phyloP scores from a whole-genome alignment of 2,888 invertebrate species.

The Drosophila borborema region DNA sequence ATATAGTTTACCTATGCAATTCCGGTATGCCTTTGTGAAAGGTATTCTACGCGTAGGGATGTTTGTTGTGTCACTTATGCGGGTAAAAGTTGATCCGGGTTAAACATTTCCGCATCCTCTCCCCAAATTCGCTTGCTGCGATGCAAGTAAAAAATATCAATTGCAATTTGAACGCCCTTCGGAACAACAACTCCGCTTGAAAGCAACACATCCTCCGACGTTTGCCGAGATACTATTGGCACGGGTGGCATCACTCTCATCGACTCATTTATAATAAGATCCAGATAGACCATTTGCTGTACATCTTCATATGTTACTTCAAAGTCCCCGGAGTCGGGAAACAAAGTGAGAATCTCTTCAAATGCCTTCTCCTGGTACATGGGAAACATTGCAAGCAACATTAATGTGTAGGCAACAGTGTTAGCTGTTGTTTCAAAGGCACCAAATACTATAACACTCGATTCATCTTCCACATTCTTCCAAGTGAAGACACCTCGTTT shows the following conservation, averaged over 20 bases:
- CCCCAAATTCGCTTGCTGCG: slow-evolving; percentile 83
- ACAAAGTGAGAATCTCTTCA: slow-evolving; percentile 76
- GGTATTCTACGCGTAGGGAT: slow-evolving; percentile 83
- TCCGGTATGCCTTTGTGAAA: slow-evolving; percentile 83
- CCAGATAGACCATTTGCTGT: slow-evolving; percentile 81
- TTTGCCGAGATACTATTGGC: slow-evolving; percentile 79
- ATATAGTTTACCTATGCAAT: slow-evolving; percentile 78
- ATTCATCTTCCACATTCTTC: slow-evolving; percentile 81
- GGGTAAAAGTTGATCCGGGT: slow-evolving; percentile 84
- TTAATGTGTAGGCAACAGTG: slow-evolving; percentile 71
- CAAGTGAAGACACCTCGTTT: slow-evolving; percentile 70
- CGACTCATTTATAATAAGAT: slow-evolving; percentile 82
- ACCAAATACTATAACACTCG: slow-evolving; percentile 82
- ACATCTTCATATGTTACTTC: slow-evolving; percentile 76
- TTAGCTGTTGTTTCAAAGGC: slow-evolving; percentile 84
- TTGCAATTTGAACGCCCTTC: slow-evolving; percentile 79
- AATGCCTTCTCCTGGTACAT: slow-evolving; percentile 79
- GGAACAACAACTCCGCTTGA: slow-evolving; percentile 80
- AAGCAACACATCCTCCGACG: slow-evolving; percentile 66
- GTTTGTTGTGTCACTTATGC: slow-evolving; percentile 77
- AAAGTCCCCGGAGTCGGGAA: slow-evolving; percentile 66
- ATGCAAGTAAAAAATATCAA: slow-evolving; percentile 83
- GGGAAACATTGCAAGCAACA: slow-evolving; percentile 82
- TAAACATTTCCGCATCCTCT: slow-evolving; percentile 79
- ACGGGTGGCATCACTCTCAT: slow-evolving; percentile 83